Conservation (phyloP, 2,797 vertebrate species). For the Sebastolobus altivelis region DNA sequence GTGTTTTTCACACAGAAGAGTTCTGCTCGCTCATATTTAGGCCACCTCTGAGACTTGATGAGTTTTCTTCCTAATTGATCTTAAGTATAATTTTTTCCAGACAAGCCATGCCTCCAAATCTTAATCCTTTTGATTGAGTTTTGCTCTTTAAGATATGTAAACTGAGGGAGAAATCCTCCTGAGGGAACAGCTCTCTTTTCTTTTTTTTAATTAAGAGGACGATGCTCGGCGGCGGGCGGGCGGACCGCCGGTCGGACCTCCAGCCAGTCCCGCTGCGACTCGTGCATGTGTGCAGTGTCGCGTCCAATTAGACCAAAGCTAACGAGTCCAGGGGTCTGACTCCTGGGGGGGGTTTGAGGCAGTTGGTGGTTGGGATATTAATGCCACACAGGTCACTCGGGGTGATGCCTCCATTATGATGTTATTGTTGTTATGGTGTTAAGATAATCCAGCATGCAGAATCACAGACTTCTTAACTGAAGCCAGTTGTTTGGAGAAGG, state of each 20-base stretch:
- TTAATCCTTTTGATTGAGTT: slow-evolving; percentile 76
- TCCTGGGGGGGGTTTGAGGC: slow-evolving; percentile 46
- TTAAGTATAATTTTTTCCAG: slow-evolving; percentile 72
- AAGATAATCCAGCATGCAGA: slow-evolving; percentile 45
- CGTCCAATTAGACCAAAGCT: slow-evolving; percentile 74
- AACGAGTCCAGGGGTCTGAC: slow-evolving; percentile 47
- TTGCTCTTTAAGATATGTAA: slow-evolving; percentile 73
- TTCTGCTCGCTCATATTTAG: slow-evolving; percentile 59
- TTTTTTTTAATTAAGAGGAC: slow-evolving; percentile 68
- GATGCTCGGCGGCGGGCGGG: slow-evolving; percentile 7
- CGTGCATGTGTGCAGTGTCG: slow-evolving; percentile 52
- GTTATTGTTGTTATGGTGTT: slow-evolving; percentile 44
- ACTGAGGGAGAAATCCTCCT: slow-evolving; percentile 57
- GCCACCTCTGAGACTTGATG: slow-evolving; percentile 57
- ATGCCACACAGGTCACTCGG: slow-evolving; percentile 53
- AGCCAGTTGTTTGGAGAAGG: slow-evolving; percentile 1
- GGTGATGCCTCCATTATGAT: slow-evolving; percentile 25
- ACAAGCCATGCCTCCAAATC: slow-evolving; percentile 73
- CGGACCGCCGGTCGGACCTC: slow-evolving; percentile 33
- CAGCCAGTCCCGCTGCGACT: slow-evolving; percentile 40
- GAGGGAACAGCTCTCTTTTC: slow-evolving; percentile 50
- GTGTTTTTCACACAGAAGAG: neutral
- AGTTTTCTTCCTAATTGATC: slow-evolving; percentile 58
- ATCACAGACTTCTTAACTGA: slow-evolving; percentile 38
- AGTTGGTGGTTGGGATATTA: slow-evolving; percentile 43